These are phyloP conservation scores for Entomobrya proxima DNA, from an alignment of 2,888 invertebrate genomes.

Conservation along the genomic window DNA sequence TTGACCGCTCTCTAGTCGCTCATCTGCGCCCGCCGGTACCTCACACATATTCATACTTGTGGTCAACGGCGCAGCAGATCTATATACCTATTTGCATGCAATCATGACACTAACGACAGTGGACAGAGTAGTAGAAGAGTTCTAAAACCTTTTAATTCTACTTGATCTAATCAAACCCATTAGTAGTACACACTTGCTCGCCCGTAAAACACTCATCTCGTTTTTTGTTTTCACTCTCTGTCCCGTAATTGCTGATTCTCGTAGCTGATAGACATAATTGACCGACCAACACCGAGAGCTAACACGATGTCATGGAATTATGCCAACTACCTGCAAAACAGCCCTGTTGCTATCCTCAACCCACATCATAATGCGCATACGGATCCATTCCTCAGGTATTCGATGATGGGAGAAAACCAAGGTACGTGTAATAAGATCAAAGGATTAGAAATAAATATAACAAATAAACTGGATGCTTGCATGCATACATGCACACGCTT, in stretches of 20 bases:
- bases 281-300: conserved; percentile 72
- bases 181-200: conserved; percentile 14
- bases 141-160: conserved; percentile 23
- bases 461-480: background rate
- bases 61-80: too few species aligned
- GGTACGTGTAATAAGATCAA: conserved; percentile 62
- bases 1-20: too few species aligned
- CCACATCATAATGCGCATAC: conserved; percentile 67
- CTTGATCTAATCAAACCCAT: conserved; percentile 49
- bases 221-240: conserved; percentile 42
- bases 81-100: conserved; percentile 22
- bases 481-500: background rate
- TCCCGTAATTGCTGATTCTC: conserved; percentile 50
- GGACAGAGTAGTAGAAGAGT: conserved; percentile 15
- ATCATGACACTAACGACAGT: conserved; percentile 28
- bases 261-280: conserved; percentile 74
- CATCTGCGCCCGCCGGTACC: background rate
- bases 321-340: conserved; percentile 71
- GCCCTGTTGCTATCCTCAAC: conserved; percentile 73
- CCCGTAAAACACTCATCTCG: conserved; percentile 26
- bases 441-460: conserved; percentile 7
- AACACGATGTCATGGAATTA: conserved; percentile 74
- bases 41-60: background rate
- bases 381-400: conserved; percentile 71
- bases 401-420: conserved; percentile 71